Percentiles rank a stretch among this genome's conserved stretches.
phyloP scores from a whole-genome alignment of 1,140 invertebrate genomes.

The Dreissena polymorpha region DNA sequence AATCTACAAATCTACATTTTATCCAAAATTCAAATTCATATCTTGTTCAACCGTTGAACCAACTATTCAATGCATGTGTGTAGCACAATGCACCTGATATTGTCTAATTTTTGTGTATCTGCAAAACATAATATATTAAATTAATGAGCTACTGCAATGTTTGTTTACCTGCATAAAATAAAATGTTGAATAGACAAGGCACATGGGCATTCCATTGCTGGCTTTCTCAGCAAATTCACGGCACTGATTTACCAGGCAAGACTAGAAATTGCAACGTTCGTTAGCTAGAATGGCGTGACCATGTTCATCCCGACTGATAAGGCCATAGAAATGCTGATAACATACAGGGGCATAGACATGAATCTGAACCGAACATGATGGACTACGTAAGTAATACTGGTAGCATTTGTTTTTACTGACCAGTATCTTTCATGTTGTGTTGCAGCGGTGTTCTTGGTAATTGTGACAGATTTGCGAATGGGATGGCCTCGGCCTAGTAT shows the following conservation, averaged over 20 bases:
- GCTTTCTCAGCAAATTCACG: slow-evolving; percentile 9
- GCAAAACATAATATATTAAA: neutral
- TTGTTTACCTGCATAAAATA: neutral
- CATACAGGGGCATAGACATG: neutral
- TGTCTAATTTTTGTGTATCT: too few relatives aligned
- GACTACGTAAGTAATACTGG: slow-evolving; percentile 55
- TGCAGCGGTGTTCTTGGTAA: too few relatives aligned
- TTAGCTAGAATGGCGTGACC: slow-evolving; percentile 49
- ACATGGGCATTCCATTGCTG: neutral
- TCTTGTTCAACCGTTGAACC: too few relatives aligned
- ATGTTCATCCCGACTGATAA: slow-evolving; percentile 64
- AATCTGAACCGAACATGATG: slow-evolving; percentile 32
- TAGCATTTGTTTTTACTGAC: too few relatives aligned
- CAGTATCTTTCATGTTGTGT: too few relatives aligned
- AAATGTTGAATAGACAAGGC: slow-evolving; percentile 19
- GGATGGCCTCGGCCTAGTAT: too few relatives aligned
- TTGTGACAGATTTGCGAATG: too few relatives aligned
- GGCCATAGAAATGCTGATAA: slow-evolving; percentile 52
- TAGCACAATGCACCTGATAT: too few relatives aligned
- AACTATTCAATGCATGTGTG: too few relatives aligned
- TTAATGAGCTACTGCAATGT: neutral
- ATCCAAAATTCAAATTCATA: too few relatives aligned
- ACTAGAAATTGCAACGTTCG: neutral
- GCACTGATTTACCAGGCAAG: slow-evolving; percentile 20
- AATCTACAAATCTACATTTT: too few relatives aligned